phyloP scores from a whole-genome alignment of 1,140 invertebrate species.

The Akabosia matsudoensis region DNA sequence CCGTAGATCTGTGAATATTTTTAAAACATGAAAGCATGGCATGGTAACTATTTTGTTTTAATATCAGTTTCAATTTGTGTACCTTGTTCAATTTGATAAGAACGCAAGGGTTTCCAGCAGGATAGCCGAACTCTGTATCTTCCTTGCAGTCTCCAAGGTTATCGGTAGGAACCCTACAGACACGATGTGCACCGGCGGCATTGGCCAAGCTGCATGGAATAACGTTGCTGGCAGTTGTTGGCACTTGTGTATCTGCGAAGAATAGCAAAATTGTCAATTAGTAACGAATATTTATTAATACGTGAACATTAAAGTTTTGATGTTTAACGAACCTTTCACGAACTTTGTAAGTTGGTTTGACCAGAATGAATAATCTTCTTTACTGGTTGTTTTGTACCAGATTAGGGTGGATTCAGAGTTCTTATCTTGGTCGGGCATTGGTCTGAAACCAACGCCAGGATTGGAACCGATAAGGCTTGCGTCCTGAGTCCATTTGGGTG shows the following conservation, averaged over 20 bases:
- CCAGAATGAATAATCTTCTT: slow-evolving; percentile 76
- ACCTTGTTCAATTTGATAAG: slow-evolving; percentile 82
- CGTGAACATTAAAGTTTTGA: background rate
- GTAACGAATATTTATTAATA: background rate
- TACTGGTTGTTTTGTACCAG: slow-evolving; percentile 77
- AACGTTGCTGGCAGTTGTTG: background rate
- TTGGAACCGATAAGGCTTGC: slow-evolving; percentile 82
- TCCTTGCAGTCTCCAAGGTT: slow-evolving; percentile 65
- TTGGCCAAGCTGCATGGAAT: background rate
- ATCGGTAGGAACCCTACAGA: slow-evolving; percentile 59
- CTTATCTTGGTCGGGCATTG: slow-evolving; percentile 72
- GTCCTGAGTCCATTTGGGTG: slow-evolving; percentile 80
- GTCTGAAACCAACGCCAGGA: slow-evolving; percentile 90
- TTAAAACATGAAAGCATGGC: background rate
- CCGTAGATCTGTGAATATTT: slow-evolving; percentile 46
- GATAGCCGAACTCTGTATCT: slow-evolving; percentile 69
- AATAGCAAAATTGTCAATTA: background rate
- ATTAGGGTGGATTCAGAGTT: slow-evolving; percentile 90
- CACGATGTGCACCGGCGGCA: background rate
- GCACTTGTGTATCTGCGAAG: background rate
- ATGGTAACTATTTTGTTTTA: too few species aligned
- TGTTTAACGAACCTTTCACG: slow-evolving; percentile 63
- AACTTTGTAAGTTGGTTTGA: slow-evolving; percentile 67
- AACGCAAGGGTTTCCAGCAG: slow-evolving; percentile 71
- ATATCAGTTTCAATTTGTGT: slow-evolving; percentile 44